Evolutionary conservation across 2,797 vertebrate genomes (phyloP), one percentile per base, ranked within the genome.

Genomic region (Chelon labrosus): DNA sequence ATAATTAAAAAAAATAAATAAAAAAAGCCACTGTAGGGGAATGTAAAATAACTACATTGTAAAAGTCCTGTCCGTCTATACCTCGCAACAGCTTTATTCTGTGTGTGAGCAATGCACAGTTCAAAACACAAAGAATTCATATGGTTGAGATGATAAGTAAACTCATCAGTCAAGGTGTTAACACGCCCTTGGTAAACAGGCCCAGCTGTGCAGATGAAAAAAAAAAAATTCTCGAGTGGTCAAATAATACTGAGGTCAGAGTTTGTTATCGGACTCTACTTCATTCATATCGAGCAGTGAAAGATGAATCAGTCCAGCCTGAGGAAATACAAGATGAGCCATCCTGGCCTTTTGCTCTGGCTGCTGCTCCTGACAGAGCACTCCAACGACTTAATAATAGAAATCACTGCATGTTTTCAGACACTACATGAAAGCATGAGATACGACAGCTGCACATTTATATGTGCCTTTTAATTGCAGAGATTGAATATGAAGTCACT

Each of bases 271-370:
- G 81, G 73, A 58, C 58, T 73, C 46, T 31, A 49, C 71, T 62
- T 55, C 65, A 80, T 35, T 77, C 68, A 77, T 82, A 69, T 67
- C 47, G 41, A 62, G 73, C 42, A 55, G 69, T 58, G 61, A 58
- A 67, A 79, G 50, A 76, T 89, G 86, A 92, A 65, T 89, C 82
- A 81, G 37, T 56, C 56, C 47, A 58, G 69, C 89, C 84, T 53
- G 57, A 59, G 77, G 88, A 83, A 68, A 70, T 50, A 49, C 62
- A 72, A 59, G 65, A 86, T 87, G 84, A 91, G 77, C 65, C 70
- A 79, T 57, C 17, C 8, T 75, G 80, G 66, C 77, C 83, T 86
- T 63, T 60, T 70, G 60, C 77, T 85, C 73, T 49, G 52, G 59
- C 64, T 63, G 56, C 64, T 65, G 37, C 70, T 80, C 74, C 66